These are phyloP conservation scores for Fopius arisanus DNA, from an alignment of 1,140 invertebrate species.

Conservation along the genomic window DNA sequence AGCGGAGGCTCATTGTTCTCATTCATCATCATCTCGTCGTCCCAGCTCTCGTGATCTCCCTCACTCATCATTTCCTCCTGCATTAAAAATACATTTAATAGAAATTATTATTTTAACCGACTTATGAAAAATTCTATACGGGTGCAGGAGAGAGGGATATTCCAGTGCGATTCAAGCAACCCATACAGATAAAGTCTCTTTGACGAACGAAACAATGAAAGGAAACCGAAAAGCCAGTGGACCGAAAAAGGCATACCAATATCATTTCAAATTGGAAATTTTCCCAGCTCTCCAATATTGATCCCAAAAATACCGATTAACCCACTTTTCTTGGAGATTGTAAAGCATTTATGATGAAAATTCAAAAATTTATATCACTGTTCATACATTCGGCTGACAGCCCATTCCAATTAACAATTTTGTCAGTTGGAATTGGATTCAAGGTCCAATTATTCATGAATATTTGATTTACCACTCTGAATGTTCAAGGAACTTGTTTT, in stretches of 20 bases:
- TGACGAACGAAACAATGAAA: no score
- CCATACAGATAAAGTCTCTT: no score
- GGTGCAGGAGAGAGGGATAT: background rate
- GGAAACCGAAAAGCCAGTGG: background rate
- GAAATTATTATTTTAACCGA: no score
- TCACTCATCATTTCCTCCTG: slow-evolving; percentile 63
- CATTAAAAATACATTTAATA: slow-evolving; percentile 26
- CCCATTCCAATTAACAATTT: no score
- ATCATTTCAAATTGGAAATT: background rate
- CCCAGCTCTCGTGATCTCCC: slow-evolving; percentile 61
- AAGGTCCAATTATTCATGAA: no score
- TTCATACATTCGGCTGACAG: no score
- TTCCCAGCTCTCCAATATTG: background rate
- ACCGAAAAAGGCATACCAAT: background rate
- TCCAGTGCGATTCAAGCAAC: no score
- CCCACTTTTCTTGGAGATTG: background rate
- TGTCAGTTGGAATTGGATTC: no score
- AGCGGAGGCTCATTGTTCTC: slow-evolving; percentile 59
- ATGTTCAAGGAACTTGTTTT: background rate
- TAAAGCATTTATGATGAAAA: background rate
- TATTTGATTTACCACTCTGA: no score
- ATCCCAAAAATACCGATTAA: background rate
- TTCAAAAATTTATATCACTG: no score
- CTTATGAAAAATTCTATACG: background rate
- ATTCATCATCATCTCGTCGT: slow-evolving; percentile 58